Base-by-base conservation (phyloP, 2,113 vertebrate genomes). In the Scatophagus argus region DNA sequence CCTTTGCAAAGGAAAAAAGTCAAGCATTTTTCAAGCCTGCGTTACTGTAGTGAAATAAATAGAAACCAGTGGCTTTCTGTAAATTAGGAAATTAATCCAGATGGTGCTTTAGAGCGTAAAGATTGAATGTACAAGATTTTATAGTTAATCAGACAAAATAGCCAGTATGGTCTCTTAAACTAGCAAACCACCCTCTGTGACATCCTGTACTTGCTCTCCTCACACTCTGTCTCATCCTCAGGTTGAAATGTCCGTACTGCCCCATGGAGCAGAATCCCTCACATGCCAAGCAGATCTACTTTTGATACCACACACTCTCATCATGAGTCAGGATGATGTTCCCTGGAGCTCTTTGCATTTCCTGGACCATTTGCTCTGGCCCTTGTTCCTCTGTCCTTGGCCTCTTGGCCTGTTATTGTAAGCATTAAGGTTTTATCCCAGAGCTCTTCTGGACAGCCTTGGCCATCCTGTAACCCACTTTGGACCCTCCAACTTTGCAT, bases 231-330 rank as follows among this genome's bases (percentile, higher is more conserved):
- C 72, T 69, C 25, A 11, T 88, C 74, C 71, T 55, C 92, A 97
- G 96, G 91, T 91, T 97, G 79, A 97, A 97, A 93, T 97, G 96
- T 89, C 96, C 96, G 39, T 97, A 97, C 87, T 97, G 96, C 80
- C 96, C 96, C 51, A 97, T 97, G 96, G 96, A 97, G 89, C 96
- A 97, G 93, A 96, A 96, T 87, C 96, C 96, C 1, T 96, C 96
- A 86, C 96, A 97, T 66, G 96, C 96, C 85, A 97, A 97, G 83
- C 96, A 95, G 88, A 96, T 97, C 90, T 96, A 95, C 90, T 97
- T 97, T 94, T 97, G 96, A 97, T 88, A 87, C 77, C 62, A 14
- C 76, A 65, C 68, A 41, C 76, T 86, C 68, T 61, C 52, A 44
- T 81, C 70, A 65, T 19, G 73, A 65, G 69, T 84, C 85, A 80